A percentile compares a stretch with the other conserved stretches of the same genome.
Conservation (phyloP, 2,797 vertebrate species). For the Dendrocincla fuliginosa region DNA sequence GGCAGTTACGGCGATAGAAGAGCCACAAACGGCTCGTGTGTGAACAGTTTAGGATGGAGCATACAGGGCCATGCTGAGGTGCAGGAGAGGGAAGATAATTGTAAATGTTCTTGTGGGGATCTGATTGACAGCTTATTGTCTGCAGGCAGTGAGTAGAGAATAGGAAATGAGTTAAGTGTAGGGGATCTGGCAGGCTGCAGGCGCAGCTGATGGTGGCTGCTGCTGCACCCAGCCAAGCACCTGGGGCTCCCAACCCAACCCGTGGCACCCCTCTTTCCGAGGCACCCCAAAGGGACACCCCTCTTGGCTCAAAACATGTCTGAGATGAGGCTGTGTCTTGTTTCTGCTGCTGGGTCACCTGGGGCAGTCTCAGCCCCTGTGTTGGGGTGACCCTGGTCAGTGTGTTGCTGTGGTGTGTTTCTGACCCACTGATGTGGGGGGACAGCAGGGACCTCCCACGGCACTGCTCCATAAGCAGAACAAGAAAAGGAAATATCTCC, state of each 20-base stretch:
- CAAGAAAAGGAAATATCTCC: neutral
- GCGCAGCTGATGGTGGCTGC: neutral
- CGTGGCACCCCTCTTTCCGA: rapidly evolving
- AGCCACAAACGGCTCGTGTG: neutral
- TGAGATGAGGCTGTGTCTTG: neutral
- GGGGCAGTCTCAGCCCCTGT: rapidly evolving
- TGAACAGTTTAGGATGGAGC: neutral
- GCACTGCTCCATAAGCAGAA: neutral
- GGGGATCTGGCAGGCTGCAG: conserved; percentile 36
- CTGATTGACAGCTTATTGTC: conserved; percentile 61
- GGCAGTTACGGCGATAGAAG: neutral
- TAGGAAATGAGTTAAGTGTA: conserved; percentile 29
- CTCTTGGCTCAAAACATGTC: rapidly evolving
- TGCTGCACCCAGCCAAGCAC: neutral
- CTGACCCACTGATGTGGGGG: rapidly evolving
- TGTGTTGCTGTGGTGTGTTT: rapidly evolving
- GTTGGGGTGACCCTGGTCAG: neutral
- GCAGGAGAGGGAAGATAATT: conserved; percentile 12
- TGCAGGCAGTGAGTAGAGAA: conserved; percentile 38
- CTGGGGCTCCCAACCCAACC: neutral
- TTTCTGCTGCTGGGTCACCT: neutral
- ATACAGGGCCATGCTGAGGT: neutral
- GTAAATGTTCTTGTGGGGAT: conserved; percentile 33
- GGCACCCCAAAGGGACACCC: neutral
- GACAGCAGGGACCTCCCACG: rapidly evolving